Conservation (phyloP, 2,888 invertebrate genomes). For the Tromatobia lineatoria region DNA sequence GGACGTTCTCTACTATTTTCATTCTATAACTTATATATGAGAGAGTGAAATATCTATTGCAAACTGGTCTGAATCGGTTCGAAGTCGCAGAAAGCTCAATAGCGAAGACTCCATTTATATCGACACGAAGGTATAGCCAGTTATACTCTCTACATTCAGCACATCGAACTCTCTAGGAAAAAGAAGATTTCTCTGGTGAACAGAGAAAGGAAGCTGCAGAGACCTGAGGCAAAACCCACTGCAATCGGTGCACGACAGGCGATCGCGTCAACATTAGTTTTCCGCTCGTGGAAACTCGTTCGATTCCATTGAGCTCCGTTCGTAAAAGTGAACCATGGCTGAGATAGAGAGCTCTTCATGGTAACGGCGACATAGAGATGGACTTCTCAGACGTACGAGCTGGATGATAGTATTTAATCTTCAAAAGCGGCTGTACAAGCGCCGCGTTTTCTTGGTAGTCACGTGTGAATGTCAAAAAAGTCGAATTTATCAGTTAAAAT, state of each 20-base stretch:
- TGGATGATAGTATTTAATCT: neutral
- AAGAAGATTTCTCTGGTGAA: neutral
- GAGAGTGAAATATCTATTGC: slow-evolving; percentile 22
- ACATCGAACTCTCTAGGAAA: neutral
- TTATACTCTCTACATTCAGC: neutral
- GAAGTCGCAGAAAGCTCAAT: slow-evolving; percentile 15
- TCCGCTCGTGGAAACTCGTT: neutral
- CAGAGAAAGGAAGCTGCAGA: neutral
- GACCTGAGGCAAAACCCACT: neutral
- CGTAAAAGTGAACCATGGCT: neutral
- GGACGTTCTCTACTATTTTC: slow-evolving; percentile 8
- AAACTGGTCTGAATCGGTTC: neutral
- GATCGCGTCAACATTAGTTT: slow-evolving; percentile 54
- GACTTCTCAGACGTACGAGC: neutral
- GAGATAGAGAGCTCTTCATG: neutral
- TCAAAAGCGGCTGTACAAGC: neutral
- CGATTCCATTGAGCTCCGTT: neutral
- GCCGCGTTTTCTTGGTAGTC: too few relatives aligned
- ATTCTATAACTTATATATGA: slow-evolving; percentile 29
- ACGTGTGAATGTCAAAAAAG: too few relatives aligned
- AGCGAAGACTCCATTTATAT: slow-evolving; percentile 32
- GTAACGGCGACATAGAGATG: neutral
- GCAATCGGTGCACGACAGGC: slow-evolving; percentile 43
- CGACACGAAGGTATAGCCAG: slow-evolving; percentile 2
- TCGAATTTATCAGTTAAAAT: too few relatives aligned